Conservation (phyloP, 2,113 vertebrate species). For the Gymnarchus niloticus region DNA sequence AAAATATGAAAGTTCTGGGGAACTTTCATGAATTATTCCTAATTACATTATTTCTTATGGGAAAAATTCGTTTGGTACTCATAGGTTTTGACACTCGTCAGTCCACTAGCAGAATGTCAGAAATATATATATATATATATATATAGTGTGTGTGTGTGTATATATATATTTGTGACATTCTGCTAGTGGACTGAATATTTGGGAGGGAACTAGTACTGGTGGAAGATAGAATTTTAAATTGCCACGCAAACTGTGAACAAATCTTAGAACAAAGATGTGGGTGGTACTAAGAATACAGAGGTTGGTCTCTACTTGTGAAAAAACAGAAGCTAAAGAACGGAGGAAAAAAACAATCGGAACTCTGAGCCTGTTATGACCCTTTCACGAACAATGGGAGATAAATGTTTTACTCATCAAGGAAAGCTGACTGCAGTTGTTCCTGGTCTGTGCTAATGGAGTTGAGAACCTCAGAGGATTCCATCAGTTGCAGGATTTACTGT, state of each 20-base stretch:
- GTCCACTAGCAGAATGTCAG: no score
- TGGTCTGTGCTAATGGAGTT: constrained; percentile 64
- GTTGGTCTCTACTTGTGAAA: not conserved
- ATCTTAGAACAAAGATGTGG: constrained; percentile 35
- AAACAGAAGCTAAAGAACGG: not conserved
- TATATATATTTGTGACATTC: constrained; percentile 67
- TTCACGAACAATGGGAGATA: constrained; percentile 58
- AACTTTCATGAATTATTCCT: no score
- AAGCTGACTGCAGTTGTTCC: constrained; percentile 62
- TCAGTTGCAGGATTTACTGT: constrained; percentile 53
- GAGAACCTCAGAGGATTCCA: constrained; percentile 60
- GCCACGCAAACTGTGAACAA: constrained; percentile 59
- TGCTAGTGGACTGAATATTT: constrained; percentile 53
- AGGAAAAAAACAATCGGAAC: constrained; percentile 11
- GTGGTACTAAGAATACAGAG: not conserved
- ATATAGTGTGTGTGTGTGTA: no score
- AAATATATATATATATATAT: no score
- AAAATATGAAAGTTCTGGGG: no score
- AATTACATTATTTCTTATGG: no score
- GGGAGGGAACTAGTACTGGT: constrained; percentile 57
- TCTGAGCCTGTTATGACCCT: constrained; percentile 39
- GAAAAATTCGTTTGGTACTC: no score
- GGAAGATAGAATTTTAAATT: constrained; percentile 56
- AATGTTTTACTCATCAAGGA: constrained; percentile 69
- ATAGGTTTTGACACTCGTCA: no score